Percentiles rank a stretch among this genome's conserved stretches.
phyloP scores from a whole-genome alignment of 2,113 vertebrate genomes.

The Mustela nigripes region DNA sequence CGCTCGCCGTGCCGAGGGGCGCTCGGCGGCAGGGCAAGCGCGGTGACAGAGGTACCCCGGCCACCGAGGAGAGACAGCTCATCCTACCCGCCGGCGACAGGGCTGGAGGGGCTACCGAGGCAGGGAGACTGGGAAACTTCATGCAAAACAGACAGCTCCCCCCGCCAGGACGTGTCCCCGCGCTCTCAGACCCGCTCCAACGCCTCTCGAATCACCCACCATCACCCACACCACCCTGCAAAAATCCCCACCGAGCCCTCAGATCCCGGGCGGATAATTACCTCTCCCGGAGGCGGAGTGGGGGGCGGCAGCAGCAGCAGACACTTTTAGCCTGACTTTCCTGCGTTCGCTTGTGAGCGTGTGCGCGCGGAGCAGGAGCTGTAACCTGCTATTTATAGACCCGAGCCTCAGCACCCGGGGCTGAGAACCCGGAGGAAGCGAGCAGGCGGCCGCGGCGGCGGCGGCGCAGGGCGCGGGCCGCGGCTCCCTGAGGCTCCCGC shows the following conservation, averaged over 20 bases:
- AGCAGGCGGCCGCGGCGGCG: slow-evolving; percentile 34
- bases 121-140: slow-evolving; percentile 69
- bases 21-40: background rate
- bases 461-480: slow-evolving; percentile 51
- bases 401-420: slow-evolving; percentile 71
- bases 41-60: background rate
- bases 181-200: background rate
- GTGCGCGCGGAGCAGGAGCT: slow-evolving; percentile 60
- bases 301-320: slow-evolving; percentile 67
- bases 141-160: background rate
- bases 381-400: slow-evolving; percentile 88
- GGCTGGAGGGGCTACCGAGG: background rate
- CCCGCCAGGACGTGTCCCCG: background rate
- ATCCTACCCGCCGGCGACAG: background rate
- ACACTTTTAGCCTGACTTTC: slow-evolving; percentile 73
- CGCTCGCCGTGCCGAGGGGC: background rate
- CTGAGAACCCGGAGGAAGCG: slow-evolving; percentile 57
- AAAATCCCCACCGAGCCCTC: slow-evolving; percentile 9
- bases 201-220: background rate
- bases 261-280: slow-evolving; percentile 62
- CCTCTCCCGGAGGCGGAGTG: slow-evolving; percentile 73
- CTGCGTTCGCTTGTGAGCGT: slow-evolving; percentile 39
- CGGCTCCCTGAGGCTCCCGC: background rate
- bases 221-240: background rate
- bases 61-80: background rate